phyloP scores from a whole-genome alignment of 1,140 invertebrate species.

The Papilio xuthus region DNA sequence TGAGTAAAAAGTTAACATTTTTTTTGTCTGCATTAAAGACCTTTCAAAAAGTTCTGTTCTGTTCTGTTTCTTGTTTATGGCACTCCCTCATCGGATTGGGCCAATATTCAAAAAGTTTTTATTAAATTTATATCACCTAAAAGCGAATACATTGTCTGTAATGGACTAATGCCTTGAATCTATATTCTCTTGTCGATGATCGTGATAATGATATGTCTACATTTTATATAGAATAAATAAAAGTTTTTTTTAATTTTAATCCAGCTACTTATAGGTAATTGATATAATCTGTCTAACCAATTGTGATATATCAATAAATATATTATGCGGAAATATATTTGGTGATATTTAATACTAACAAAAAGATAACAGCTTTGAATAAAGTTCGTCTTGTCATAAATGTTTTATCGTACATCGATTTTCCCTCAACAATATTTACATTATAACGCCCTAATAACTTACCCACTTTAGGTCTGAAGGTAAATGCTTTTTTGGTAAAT shows the following conservation, averaged over 20 bases:
- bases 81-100: no score
- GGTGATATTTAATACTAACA: neutral
- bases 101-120: no score
- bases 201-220: no score
- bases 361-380: conserved; percentile 13
- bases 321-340: neutral
- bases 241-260: neutral
- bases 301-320: conserved; percentile 1
- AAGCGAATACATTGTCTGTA: no score
- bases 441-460: conserved; percentile 22
- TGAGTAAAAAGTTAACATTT: neutral
- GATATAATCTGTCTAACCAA: neutral
- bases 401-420: conserved; percentile 17
- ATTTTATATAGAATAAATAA: neutral
- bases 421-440: conserved; percentile 21
- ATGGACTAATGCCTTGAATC: no score
- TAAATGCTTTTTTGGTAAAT: conserved; percentile 15
- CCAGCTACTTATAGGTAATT: neutral
- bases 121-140: no score
- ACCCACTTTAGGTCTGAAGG: neutral
- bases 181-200: no score
- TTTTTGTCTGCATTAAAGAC: neutral
- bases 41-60: no score
- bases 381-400: conserved; percentile 8
- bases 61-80: no score